Evolutionary conservation across 2,888 invertebrate genomes (phyloP).

Genomic region (Caenorhabditis imperialis): DNA sequence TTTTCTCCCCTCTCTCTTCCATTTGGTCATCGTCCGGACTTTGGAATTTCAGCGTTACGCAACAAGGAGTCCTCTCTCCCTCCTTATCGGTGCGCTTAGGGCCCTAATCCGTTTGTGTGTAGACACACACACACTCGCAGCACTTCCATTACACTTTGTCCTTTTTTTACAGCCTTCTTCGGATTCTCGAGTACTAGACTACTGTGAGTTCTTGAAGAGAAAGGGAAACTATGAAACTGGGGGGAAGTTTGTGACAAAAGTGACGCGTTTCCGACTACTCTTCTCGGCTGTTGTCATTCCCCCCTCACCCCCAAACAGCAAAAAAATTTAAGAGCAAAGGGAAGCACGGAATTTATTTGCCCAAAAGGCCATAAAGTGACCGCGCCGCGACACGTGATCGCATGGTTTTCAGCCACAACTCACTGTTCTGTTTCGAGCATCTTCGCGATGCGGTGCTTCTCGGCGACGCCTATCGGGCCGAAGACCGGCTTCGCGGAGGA

Average conservation of each 20-base stretch:
- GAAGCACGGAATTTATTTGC: slow-evolving; percentile 38
- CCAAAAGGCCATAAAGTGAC: slow-evolving; percentile 45
- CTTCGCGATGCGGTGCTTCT: slow-evolving; percentile 29
- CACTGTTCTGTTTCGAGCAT: slow-evolving; percentile 41
- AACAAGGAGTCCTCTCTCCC: slow-evolving; percentile 16
- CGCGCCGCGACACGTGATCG: slow-evolving; percentile 40
- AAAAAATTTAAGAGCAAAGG: slow-evolving; percentile 6
- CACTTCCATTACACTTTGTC: slow-evolving; percentile 19
- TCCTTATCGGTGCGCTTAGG: slow-evolving; percentile 11
- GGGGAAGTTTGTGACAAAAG: slow-evolving; percentile 26
- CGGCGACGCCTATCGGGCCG: slow-evolving; percentile 42
- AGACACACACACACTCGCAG: neutral
- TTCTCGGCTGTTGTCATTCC: too few species aligned
- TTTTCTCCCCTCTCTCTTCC: slow-evolving; percentile 2
- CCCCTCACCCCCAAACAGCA: too few species aligned
- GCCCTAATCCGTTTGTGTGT: slow-evolving; percentile 8
- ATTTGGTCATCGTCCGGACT: slow-evolving; percentile 45
- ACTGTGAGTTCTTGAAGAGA: neutral
- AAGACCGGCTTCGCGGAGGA: slow-evolving; percentile 35
- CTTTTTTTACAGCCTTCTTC: slow-evolving; percentile 19
- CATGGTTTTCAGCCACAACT: slow-evolving; percentile 10
- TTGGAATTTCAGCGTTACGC: slow-evolving; percentile 39
- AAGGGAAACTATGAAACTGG: too few species aligned
- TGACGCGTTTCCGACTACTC: slow-evolving; percentile 50
- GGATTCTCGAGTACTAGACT: slow-evolving; percentile 12